Base-by-base conservation (phyloP, 2,888 invertebrate species). In the Gymnoscelis rufifasciata region DNA sequence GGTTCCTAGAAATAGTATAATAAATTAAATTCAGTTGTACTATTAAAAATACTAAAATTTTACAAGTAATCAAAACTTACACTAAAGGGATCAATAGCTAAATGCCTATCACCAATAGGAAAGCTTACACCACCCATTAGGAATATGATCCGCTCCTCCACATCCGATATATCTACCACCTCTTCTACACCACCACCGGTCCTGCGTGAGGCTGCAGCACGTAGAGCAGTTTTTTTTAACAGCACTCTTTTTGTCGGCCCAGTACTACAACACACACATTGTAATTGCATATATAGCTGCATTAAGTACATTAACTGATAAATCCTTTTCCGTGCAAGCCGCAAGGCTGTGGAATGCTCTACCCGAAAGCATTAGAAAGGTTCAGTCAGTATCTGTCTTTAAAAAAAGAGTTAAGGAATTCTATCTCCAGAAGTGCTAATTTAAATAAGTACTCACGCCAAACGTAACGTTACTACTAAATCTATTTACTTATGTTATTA, bases 141-240 rank as follows among this genome's bases (percentile, higher is more conserved):
- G 10, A 36, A n/a, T n/a, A n/a, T n/a, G n/a, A n/a, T n/a, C n/a
- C n/a, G n/a, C n/a, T n/a, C n/a, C n/a, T n/a, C n/a, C n/a, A n/a
- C n/a, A n/a, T n/a, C n/a, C n/a, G n/a, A n/a, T n/a, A n/a, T n/a
- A n/a, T n/a, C n/a, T n/a, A n/a, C n/a, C n/a, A n/a, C n/a, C n/a
- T n/a, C n/a, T 11, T 36, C 44, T 7, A 38, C 11, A 10, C 38
- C 38, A 38, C 38, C 41, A 28, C 38, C 45, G 37, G 44, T 41
- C 8, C 26, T 44, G 8, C 29, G 27, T 23, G 33, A 19, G 24
- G 33, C 44, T 10, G 40, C 44, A 36, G 38, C 14, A 8, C 41
- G 38, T 24, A 26, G 26, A 15, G 41, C 33, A n/a, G 38, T 40
- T 51, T 51, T 46, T 51, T 51, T 50, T 50, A 2, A 46, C 33